These are phyloP conservation scores for Moxostoma hubbsi DNA, from an alignment of 2,797 vertebrate species.

Conservation along the genomic window DNA sequence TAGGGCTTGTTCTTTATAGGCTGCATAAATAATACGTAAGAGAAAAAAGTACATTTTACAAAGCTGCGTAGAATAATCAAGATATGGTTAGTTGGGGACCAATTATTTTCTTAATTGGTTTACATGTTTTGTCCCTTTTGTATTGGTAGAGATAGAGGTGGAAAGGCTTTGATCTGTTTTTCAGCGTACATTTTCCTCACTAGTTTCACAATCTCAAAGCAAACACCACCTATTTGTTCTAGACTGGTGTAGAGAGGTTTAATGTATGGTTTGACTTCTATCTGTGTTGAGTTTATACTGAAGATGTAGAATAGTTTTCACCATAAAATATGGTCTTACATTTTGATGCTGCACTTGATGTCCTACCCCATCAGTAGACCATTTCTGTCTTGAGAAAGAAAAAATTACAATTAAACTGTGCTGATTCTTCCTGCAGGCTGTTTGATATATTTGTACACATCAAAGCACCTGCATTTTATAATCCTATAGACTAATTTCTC, in stretches of 20 bases:
- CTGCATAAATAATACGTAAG: not conserved
- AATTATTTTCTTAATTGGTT: slow-evolving; percentile 35
- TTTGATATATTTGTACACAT: slow-evolving; percentile 21
- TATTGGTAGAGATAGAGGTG: not conserved
- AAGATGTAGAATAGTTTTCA: slow-evolving; percentile 57
- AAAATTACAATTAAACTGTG: slow-evolving; percentile 9
- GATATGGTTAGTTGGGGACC: slow-evolving; percentile 45
- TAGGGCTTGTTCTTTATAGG: slow-evolving; percentile 44
- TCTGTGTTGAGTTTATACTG: slow-evolving; percentile 58
- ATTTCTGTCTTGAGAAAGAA: slow-evolving; percentile 41
- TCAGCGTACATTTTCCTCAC: slow-evolving; percentile 1
- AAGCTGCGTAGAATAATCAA: slow-evolving; percentile 1
- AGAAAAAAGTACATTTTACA: not conserved
- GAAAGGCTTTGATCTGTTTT: slow-evolving; percentile 30
- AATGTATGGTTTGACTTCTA: slow-evolving; percentile 49
- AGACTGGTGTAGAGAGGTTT: slow-evolving; percentile 40
- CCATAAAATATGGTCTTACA: slow-evolving; percentile 50
- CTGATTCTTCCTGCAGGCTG: slow-evolving; percentile 54
- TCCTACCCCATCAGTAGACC: slow-evolving; percentile 50
- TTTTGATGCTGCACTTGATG: slow-evolving; percentile 55
- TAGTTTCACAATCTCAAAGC: slow-evolving; percentile 10
- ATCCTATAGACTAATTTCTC: slow-evolving; percentile 5
- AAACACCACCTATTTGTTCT: slow-evolving; percentile 44
- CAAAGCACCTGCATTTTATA: slow-evolving; percentile 23
- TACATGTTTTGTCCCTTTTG: slow-evolving; percentile 25